Conservation (phyloP, 1,140 invertebrate genomes). For the Drosophila leontia region DNA sequence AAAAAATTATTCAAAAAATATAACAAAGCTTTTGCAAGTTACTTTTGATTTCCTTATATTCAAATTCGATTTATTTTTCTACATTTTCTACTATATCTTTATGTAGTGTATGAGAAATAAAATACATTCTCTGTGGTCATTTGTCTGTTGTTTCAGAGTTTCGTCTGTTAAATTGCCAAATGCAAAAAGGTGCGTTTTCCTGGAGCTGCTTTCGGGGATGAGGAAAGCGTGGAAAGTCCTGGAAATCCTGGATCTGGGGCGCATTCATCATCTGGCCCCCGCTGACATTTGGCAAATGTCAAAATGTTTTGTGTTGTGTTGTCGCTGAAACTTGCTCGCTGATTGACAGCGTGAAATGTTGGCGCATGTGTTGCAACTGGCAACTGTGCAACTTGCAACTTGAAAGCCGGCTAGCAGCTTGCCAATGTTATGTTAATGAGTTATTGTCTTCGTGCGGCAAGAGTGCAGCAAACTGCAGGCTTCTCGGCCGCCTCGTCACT, state of each 20-base stretch:
- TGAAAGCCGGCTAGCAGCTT: constrained; percentile 24
- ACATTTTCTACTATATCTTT: no score
- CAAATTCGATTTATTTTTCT: no score
- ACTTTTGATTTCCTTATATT: no score
- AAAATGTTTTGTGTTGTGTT: constrained; percentile 68
- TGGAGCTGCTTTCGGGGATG: neutral
- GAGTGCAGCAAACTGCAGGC: constrained; percentile 48
- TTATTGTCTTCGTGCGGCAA: constrained; percentile 51
- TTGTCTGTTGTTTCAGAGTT: constrained; percentile 57
- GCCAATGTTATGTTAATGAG: constrained; percentile 77
- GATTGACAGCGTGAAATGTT: constrained; percentile 73
- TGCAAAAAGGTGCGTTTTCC: constrained; percentile 51
- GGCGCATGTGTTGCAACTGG: constrained; percentile 58
- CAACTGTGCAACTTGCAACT: constrained; percentile 30
- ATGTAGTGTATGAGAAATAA: constrained; percentile 25
- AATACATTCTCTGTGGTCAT: constrained; percentile 54
- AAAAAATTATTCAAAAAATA: no score
- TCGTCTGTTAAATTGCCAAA: constrained; percentile 43
- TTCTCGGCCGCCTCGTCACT: neutral
- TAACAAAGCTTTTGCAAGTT: no score
- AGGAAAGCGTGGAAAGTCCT: neutral
- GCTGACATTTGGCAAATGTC: constrained; percentile 72
- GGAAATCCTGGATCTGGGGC: constrained; percentile 11
- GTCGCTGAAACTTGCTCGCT: constrained; percentile 64
- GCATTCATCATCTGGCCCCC: constrained; percentile 59